Conservation (phyloP, 2,888 invertebrate species). For the Pammene aurita region DNA sequence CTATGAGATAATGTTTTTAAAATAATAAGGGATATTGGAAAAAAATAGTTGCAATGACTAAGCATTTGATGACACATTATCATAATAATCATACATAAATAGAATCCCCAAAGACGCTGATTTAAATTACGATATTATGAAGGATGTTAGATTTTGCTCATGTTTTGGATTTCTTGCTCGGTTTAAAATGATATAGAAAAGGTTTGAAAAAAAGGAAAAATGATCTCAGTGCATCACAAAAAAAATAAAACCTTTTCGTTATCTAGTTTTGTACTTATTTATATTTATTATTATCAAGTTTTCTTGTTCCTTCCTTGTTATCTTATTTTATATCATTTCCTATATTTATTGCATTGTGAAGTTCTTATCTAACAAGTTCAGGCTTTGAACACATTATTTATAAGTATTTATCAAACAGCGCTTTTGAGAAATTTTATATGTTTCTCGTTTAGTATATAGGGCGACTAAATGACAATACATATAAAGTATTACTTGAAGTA, state of each 20-base stretch:
- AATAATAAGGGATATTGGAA: no score
- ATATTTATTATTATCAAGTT: constrained; percentile 44
- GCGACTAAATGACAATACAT: constrained; percentile 83
- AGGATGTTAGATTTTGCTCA: constrained; percentile 27
- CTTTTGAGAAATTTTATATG: constrained; percentile 68
- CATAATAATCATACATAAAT: background rate
- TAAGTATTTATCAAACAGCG: constrained; percentile 39
- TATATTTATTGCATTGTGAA: constrained; percentile 42
- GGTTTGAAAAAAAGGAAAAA: constrained; percentile 19
- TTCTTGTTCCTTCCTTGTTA: constrained; percentile 53
- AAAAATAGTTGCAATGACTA: no score
- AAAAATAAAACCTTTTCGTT: constrained; percentile 52
- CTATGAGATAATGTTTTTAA: no score
- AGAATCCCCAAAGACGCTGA: background rate
- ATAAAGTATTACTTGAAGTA: constrained; percentile 75
- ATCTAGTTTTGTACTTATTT: constrained; percentile 53
- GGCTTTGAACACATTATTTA: constrained; percentile 33
- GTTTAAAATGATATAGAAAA: constrained; percentile 44
- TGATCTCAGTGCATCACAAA: constrained; percentile 31
- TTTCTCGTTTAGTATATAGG: constrained; percentile 81
- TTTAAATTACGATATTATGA: background rate
- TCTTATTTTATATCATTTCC: constrained; percentile 42
- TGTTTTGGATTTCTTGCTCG: constrained; percentile 53
- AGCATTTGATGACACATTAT: no score
- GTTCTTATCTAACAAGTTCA: constrained; percentile 44